Evolutionary conservation across 2,113 vertebrate species (phyloP), one percentile per base, ranked within the genome.

Genomic region (Notechis scutatus): DNA sequence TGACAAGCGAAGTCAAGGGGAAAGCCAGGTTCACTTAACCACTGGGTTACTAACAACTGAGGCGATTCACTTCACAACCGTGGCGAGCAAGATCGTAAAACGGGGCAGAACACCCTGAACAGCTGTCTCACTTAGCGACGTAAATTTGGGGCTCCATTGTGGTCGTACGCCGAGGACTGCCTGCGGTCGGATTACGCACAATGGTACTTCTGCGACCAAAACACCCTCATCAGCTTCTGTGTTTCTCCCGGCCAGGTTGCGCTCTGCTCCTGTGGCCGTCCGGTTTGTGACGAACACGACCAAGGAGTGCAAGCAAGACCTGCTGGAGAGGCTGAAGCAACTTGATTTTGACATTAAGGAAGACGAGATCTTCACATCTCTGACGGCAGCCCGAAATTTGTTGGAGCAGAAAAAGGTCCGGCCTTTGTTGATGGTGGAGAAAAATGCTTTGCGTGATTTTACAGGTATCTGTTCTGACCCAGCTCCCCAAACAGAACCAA

Each of bases 231-330:
- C 23, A 26, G 0, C 8, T 45, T 59, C 11, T 45, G 91, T 95
- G 52, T 55, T 94, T 64, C 94, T 7, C 20, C 15, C 47, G 1
- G 23, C 0, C 95, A 99, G 99, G 95, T 97, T 99, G 87, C 98
- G 99, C 2, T 69, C 94, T 1, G 95, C 98, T 50, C 97, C 98
- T 0, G 95, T 99, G 0, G 94, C 96, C 20, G 96, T 99, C 90
- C 98, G 98, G 9, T 99, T 99, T 96, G 99, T 99, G 91, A 99
- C 99, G 14, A 99, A 99, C 95, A 99, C 99, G 0, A 99, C 99
- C 0, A 99, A 99, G 95, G 99, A 99, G 93, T 98, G 98, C 96
- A 99, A 99, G 96, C 97, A 96, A 93, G 98, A 97, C 88, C 96
- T 99, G 86, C 94, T 99, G 94, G 98, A 98, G 93, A 96, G 99